Conservation (phyloP, 2,888 invertebrate genomes). For the Plebejus melissa region DNA sequence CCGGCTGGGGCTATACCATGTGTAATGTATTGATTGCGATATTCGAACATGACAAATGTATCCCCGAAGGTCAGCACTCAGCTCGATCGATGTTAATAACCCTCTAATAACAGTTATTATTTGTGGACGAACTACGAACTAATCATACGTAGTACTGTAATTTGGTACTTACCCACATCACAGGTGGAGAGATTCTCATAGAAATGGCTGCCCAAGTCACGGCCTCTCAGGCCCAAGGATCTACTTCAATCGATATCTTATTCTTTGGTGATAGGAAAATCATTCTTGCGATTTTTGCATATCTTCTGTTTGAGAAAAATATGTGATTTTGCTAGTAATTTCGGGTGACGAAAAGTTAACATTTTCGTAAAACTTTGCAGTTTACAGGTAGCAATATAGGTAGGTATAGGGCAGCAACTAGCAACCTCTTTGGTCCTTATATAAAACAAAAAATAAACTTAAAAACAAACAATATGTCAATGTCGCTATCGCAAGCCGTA, state of each 20-base stretch:
- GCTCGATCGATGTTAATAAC: constrained; percentile 41
- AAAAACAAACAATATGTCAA: constrained; percentile 2
- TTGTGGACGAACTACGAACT: constrained; percentile 12
- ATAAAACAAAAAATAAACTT: neutral
- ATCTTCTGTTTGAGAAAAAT: neutral
- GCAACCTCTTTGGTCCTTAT: neutral
- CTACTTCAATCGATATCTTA: neutral
- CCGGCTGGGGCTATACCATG: neutral
- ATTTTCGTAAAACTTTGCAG: neutral
- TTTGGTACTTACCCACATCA: neutral
- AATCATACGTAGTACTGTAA: neutral
- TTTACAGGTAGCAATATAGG: neutral
- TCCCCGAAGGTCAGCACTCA: constrained; percentile 40
- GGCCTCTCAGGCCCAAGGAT: neutral
- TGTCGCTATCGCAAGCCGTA: neutral
- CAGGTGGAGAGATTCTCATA: neutral
- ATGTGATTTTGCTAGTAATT: neutral
- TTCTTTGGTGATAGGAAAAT: neutral
- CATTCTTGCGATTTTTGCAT: neutral
- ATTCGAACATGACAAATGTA: constrained; percentile 31
- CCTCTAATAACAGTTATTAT: constrained; percentile 41
- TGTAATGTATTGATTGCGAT: constrained; percentile 28
- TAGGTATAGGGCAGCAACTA: too few relatives aligned
- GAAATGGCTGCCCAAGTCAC: neutral
- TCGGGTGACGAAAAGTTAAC: neutral